Conservation (phyloP, 2,113 vertebrate genomes). For the Centrocercus urophasianus region DNA sequence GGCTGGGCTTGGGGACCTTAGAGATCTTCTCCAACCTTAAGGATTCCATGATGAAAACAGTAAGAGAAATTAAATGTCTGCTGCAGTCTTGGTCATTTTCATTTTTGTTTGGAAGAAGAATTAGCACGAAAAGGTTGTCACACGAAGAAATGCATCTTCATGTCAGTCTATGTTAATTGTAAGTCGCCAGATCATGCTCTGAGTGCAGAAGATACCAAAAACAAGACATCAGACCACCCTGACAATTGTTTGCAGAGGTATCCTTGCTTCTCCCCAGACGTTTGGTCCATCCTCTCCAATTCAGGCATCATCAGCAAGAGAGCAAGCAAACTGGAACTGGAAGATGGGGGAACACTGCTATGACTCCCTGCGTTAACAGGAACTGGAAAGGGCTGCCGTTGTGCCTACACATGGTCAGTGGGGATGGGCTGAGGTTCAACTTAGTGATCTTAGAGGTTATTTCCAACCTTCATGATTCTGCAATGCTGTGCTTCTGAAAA, state of each 20-base stretch:
- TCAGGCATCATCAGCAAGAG: background rate
- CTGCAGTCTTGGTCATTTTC: constrained; percentile 8
- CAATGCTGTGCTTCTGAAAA: background rate
- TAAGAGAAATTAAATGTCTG: constrained; percentile 10
- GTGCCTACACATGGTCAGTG: background rate
- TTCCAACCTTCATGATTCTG: too few relatives aligned
- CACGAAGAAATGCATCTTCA: background rate
- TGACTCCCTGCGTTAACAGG: background rate
- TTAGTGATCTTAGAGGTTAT: too few relatives aligned
- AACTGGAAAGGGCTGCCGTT: background rate
- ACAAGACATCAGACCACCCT: background rate
- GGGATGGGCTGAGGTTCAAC: too few relatives aligned
- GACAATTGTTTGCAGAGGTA: background rate
- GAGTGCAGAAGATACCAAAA: background rate
- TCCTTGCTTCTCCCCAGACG: background rate
- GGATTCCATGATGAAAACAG: background rate
- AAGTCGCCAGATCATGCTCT: background rate
- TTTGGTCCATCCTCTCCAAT: background rate
- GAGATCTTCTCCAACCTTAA: too few relatives aligned
- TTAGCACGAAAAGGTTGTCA: background rate
- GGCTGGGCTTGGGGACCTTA: too few relatives aligned
- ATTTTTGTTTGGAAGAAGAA: background rate
- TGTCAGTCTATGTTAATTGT: background rate
- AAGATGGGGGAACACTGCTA: background rate
- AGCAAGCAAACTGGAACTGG: background rate